Base-by-base conservation (phyloP, 2,113 vertebrate genomes). In the Toxotes chatareus region DNA sequence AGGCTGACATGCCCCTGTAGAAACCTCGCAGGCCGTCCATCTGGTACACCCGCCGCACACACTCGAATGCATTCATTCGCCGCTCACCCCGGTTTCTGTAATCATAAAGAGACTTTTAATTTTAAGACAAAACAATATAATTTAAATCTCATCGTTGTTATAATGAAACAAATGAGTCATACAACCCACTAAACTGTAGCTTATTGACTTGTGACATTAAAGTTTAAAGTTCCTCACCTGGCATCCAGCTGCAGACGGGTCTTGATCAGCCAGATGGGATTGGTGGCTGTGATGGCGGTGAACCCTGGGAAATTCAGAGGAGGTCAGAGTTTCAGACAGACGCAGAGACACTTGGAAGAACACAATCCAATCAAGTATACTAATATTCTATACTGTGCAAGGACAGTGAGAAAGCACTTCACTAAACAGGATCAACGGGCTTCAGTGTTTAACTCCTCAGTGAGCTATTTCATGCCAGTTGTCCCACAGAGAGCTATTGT, bases 201-300 rank as follows among this genome's bases (percentile, higher is more conserved):
- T 14, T 76, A 5, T 36, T 23, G 0, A 34, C 16, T 13, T 38
- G 8, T 23, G 3, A 56, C 19, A 27, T 32, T 3, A 38, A 1
- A 2, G 34, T 1, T 11, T 11, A 21, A 27, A 4, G 44, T 19
- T 55, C 5, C 86, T 94, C 93, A 99, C 98, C 98, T 97, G 90
- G 98, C 97, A 91, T 99, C 98, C 68, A 99, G 96, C 93, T 99
- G 98, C 76, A 99, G 92, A 8, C 98, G 97, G 70, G 98, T 99
- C 95, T 99, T 99, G 82, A 99, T 95, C 84, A 99, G 95, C 98
- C 98, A 99, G 95, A 99, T 99, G 77, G 98, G 98, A 93, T 99
- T 99, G 93, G 98, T 99, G 38, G 96, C 96, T 57, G 98, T 99
- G 91, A 99, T 99, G 4, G 98, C 97, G 44, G 97, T 99, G 94